These are phyloP conservation scores for Polyploca ridens DNA, from an alignment of 2,888 invertebrate species.

Conservation along the genomic window DNA sequence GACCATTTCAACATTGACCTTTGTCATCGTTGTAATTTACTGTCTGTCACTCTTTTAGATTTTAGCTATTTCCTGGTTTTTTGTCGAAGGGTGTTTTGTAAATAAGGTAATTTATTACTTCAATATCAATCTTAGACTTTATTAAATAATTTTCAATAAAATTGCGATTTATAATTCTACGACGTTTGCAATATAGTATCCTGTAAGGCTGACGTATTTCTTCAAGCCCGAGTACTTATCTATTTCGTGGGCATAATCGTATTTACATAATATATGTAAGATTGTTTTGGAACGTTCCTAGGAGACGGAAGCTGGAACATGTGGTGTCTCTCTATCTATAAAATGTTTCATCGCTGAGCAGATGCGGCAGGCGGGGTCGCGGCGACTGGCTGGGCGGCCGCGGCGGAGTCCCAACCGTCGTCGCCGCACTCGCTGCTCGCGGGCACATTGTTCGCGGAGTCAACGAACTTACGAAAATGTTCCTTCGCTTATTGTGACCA, in stretches of 20 bases:
- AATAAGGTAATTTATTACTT: too few species aligned
- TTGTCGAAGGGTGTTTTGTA: too few species aligned
- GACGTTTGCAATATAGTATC: neutral
- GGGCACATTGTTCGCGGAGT: constrained; percentile 77
- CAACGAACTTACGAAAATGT: constrained; percentile 82
- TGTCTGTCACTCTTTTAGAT: neutral
- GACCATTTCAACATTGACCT: constrained; percentile 38
- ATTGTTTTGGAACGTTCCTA: constrained; percentile 24
- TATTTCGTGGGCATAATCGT: constrained; percentile 13
- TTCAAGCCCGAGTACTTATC: neutral
- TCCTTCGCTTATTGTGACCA: constrained; percentile 79
- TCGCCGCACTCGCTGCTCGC: constrained; percentile 46
- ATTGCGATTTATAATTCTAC: too few species aligned
- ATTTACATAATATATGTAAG: constrained; percentile 12
- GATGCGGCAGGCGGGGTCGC: constrained; percentile 67
- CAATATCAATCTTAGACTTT: too few species aligned
- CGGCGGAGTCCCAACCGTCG: constrained; percentile 14
- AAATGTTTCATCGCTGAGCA: constrained; percentile 70
- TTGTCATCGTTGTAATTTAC: constrained; percentile 14
- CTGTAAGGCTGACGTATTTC: neutral
- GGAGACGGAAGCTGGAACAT: constrained; percentile 52
- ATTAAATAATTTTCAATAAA: too few species aligned
- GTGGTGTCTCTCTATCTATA: constrained; percentile 61
- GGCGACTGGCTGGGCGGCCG: constrained; percentile 39
- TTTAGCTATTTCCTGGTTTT: neutral